Evolutionary conservation across 2,888 invertebrate species (phyloP), one percentile per base, ranked within the genome.

Genomic region (Sericinus montela): DNA sequence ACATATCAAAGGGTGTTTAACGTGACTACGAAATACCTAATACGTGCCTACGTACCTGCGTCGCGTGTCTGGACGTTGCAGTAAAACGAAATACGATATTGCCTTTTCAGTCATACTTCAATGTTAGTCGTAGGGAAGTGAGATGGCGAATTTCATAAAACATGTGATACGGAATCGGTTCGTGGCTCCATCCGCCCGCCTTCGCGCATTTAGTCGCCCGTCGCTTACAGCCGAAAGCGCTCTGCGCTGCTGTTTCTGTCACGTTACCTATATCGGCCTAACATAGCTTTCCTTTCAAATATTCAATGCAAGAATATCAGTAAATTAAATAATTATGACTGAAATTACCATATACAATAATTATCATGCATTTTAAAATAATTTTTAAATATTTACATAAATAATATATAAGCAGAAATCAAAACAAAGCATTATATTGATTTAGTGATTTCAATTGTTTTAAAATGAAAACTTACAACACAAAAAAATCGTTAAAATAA

Each of bases 371-470:
- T 50, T 50, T 32, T 57, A 54, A 55, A 55, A 46, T 30, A 52
- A 58, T 52, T 49, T 53, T 60, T 57, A 48, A 45, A 51, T 53
- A 61, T 57, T 67, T 71, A 11, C 13, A 58, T 55, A 55, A 59
- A 67, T 53, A 62, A 64, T 59, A 61, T 59, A 58, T 25, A 65
- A 11, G 9, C 57, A 52, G 56, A 63, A 71, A 75, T 67, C 73
- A 84, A 82, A 81, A 80, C 80, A 80, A 79, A 80, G 70, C 76
- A 79, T 74, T 78, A 63, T 71, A 82, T 81, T 64, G 84, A 84
- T 84, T 81, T 58, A 63, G 67, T 65, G 72, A 65, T 69, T 68
- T 68, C 69, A 69, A 67, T 68, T 71, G 69, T 67, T 71, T 66
- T 30, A 63, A 53, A 35, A 34, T 35, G n/a, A n/a, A 39, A 43